These are phyloP conservation scores for Myathropa florea DNA, from an alignment of 2,888 invertebrate species.

Conservation along the genomic window DNA sequence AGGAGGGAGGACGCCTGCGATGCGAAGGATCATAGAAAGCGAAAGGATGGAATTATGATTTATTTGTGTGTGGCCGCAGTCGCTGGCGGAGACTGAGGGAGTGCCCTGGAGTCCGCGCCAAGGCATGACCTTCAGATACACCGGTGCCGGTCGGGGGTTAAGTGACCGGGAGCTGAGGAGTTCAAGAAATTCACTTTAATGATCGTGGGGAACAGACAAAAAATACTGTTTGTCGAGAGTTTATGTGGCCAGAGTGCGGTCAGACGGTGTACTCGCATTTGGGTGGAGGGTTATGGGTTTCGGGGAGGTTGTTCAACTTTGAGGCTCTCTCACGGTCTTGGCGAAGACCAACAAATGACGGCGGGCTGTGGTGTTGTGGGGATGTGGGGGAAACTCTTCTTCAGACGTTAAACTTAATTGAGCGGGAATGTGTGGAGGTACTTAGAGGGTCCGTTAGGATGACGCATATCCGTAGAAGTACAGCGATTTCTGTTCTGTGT, in stretches of 20 bases:
- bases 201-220: not conserved
- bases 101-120: not conserved
- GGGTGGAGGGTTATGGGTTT: not conserved
- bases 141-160: not conserved
- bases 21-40: conserved; percentile 50
- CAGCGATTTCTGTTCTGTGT: not conserved
- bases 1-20: not conserved
- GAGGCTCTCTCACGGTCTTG: not conserved
- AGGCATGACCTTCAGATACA: conserved; percentile 37
- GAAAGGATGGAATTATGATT: conserved; percentile 47
- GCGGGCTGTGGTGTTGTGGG: not conserved
- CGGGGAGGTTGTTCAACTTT: not conserved
- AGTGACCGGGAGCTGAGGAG: conserved; percentile 10
- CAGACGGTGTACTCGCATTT: not conserved
- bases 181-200: not conserved
- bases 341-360: not conserved
- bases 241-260: not conserved
- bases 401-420: not conserved
- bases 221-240: not conserved
- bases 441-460: not conserved
- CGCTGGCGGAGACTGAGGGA: not conserved
- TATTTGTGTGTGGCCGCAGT: not conserved
- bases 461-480: not conserved
- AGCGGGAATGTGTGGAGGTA: not conserved
- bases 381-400: not conserved